Evolutionary conservation across 2,797 vertebrate genomes (phyloP).

Genomic region (Pipistrellus pygmaeus): DNA sequence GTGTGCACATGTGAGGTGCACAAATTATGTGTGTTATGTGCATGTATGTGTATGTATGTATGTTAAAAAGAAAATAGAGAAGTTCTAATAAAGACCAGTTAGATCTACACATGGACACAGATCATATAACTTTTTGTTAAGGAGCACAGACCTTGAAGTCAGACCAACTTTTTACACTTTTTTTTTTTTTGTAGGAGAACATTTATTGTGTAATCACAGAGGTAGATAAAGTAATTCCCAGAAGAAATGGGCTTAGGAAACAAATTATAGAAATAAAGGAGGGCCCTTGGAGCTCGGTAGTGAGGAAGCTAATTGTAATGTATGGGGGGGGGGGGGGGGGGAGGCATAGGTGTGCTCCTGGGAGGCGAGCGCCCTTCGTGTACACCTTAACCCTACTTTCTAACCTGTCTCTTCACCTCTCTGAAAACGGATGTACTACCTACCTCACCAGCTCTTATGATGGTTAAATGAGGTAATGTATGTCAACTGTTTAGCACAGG

Average conservation of each 20-base stretch:
- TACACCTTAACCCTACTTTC: background rate
- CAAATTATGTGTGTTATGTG: background rate
- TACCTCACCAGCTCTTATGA: background rate
- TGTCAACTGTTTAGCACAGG: background rate
- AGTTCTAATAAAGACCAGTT: background rate
- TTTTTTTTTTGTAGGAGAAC: no score
- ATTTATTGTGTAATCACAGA: no score
- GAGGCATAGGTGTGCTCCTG: no score
- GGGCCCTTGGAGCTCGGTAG: no score
- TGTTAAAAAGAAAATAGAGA: conserved; percentile 5
- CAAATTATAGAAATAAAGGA: no score
- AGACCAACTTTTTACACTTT: background rate
- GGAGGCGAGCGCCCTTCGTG: background rate
- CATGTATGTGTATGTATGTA: background rate
- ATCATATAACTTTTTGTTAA: background rate
- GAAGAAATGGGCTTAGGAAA: no score
- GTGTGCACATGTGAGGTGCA: background rate
- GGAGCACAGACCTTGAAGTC: background rate
- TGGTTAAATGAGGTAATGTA: background rate
- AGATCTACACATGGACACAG: background rate
- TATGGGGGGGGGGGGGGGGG: no score
- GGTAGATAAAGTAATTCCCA: no score
- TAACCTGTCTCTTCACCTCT: background rate
- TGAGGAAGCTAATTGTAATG: no score
- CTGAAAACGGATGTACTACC: background rate